These are phyloP conservation scores for Bicyclus anynana DNA, from an alignment of 1,140 invertebrate species.

Conservation along the genomic window DNA sequence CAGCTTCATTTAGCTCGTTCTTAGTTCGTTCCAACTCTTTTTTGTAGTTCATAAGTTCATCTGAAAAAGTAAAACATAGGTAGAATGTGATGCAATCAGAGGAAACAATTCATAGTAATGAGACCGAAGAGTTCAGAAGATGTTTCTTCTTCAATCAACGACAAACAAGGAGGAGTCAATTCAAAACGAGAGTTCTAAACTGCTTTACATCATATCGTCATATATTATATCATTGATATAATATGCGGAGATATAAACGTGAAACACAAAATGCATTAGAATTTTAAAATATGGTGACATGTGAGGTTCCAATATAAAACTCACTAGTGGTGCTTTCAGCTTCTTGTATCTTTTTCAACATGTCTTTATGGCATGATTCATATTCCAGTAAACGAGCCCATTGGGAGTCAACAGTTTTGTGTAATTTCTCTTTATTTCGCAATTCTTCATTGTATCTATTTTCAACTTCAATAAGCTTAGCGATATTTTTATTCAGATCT, in stretches of 20 bases:
- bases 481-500: conserved; percentile 41
- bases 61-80: conserved; percentile 14
- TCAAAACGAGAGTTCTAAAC: too few relatives aligned
- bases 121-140: too few relatives aligned
- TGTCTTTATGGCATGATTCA: conserved; percentile 42
- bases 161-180: too few relatives aligned
- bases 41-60: conserved; percentile 23
- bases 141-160: too few relatives aligned
- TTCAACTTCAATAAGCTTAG: conserved; percentile 50
- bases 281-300: too few relatives aligned
- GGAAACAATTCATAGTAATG: too few relatives aligned
- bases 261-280: too few relatives aligned
- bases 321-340: conserved; percentile 30
- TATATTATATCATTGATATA: too few relatives aligned
- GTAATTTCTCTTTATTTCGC: conserved; percentile 42
- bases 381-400: conserved; percentile 39
- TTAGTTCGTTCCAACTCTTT: conserved; percentile 32
- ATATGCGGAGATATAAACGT: too few relatives aligned
- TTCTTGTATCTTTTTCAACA: conserved; percentile 34
- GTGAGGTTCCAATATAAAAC: too few relatives aligned
- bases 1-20: conserved; percentile 33
- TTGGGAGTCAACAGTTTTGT: conserved; percentile 37
- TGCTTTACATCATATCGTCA: too few relatives aligned
- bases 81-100: too few relatives aligned
- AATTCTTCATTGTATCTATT: conserved; percentile 46